These are phyloP conservation scores for Rhinichthys osculus DNA, from an alignment of 2,797 vertebrate species.

Conservation along the genomic window DNA sequence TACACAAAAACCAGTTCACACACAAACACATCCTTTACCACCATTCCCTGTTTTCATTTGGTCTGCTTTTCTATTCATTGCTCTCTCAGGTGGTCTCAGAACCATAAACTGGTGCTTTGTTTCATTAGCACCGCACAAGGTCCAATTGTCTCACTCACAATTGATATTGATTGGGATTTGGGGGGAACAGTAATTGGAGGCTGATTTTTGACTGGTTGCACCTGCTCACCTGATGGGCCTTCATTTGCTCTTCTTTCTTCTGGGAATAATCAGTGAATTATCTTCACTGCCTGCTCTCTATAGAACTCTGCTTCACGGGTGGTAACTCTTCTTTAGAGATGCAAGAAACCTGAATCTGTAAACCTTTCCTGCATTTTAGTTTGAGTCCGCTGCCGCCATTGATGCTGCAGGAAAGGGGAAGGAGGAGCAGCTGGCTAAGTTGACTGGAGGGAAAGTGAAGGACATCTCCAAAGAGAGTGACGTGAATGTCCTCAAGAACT, in stretches of 20 bases:
- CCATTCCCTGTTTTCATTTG: constrained; percentile 12
- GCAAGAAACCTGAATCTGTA: constrained; percentile 13
- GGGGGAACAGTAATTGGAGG: constrained; percentile 74
- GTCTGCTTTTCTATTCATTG: constrained; percentile 27
- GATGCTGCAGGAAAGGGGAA: constrained; percentile 25
- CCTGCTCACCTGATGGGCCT: constrained; percentile 47
- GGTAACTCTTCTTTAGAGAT: constrained; percentile 22
- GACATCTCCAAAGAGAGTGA: constrained; percentile 52
- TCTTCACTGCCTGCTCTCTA: constrained; percentile 16
- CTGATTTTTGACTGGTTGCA: constrained; percentile 71
- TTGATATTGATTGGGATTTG: constrained; percentile 71
- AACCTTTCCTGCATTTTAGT: constrained; percentile 57
- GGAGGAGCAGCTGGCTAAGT: constrained; percentile 26
- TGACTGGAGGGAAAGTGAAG: constrained; percentile 36
- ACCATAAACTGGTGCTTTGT: constrained; percentile 43
- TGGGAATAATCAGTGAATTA: constrained; percentile 50
- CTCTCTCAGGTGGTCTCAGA: constrained; percentile 35
- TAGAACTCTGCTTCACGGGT: constrained; percentile 13
- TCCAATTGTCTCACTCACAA: constrained; percentile 70
- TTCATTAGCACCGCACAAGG: constrained; percentile 63
- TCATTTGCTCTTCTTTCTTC: constrained; percentile 55
- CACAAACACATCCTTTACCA: neutral
- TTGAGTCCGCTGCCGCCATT: constrained; percentile 33
- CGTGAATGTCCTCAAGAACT: constrained; percentile 50
- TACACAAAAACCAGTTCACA: constrained; percentile 1